Base-by-base conservation (phyloP, 2,797 vertebrate species). In the Gallinago nigripennis region DNA sequence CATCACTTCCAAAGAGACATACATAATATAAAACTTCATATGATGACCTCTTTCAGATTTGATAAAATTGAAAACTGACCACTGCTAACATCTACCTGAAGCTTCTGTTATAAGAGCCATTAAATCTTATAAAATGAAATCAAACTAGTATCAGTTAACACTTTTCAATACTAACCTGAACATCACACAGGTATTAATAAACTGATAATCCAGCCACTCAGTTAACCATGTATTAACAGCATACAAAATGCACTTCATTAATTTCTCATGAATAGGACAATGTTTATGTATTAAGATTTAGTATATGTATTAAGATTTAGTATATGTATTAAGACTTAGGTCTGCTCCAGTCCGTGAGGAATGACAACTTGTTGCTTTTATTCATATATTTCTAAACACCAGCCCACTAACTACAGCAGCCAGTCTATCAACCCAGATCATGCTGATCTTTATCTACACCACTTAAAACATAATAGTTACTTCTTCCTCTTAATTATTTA, bases 401-500 rank as follows among this genome's bases (percentile, higher is more conserved):
- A 53, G 80, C 3, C 16, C 16, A n/a, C 30, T 35, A 68, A 61
- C 8, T 41, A 76, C 35, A 54, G 37, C 54, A 94, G 76, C 25
- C 54, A 88, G 17, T 18, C 39, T n/a, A 16, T 57, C 13, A 80
- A 78, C 9, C 24, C 72, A 48, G 23, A 41, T 33, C 24, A 58
- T 16, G 17, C 12, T 50, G 9, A 51, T 84, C 33, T 65, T 77
- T 18, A 90, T 28, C 63, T 60, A 71, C 12, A 35, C 35, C 37
- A 70, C 41, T 58, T 69, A 68, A 78, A 71, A 51, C 2, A 18
- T 5, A 80, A 54, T 4, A 90, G 46, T 37, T 75, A 39, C 54
- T 90, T 63, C 35, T 25, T 7, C 37, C 51, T 72, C 8, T 31
- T 21, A n/a, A 88, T 83, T 90, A 96, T 96, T 97, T 97, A 99